Evolutionary conservation across 2,888 invertebrate species (phyloP), one percentile per base, ranked within the genome.

Genomic region (Spilarctia lutea): DNA sequence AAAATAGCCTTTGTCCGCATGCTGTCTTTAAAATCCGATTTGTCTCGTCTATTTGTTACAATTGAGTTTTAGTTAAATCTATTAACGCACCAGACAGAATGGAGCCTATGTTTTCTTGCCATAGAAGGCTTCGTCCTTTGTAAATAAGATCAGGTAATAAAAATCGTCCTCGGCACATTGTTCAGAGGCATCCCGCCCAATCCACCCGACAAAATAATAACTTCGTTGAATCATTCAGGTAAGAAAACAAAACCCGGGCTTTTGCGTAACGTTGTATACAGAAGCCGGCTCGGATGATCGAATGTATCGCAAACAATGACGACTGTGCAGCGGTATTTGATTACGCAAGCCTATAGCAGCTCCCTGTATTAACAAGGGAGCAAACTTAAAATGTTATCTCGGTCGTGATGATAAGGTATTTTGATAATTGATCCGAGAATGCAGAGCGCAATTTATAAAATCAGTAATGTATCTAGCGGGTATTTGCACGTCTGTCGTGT

Each of bases 91-190:
- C 90, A 95, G 95, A 95, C 95, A 89, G 83, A 68, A 75, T 85
- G 95, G 95, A 91, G 94, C 94, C 94, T 84, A 83, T 81, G 84
- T 85, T 81, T 78, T 79, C 71, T 79, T 78, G 76, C 74, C 81
- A 83, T 87, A 87, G 85, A 88, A 63, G 65, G 66, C 24, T 63
- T 74, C 72, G 87, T 90, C 92, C 93, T 94, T 93, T 93, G 92
- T 94, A 94, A 94, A 95, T 90, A 94, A 79, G 77, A 84, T 89
- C 95, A 96, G 95, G 95, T 95, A 95, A n/a, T 88, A 94, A 92
- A 92, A 90, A 83, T 90, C 91, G 90, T 92, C 89, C 88, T 88
- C 84, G 78, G 75, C 78, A 87, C 87, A 91, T 94, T 92, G 91
- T 94, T 85, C 86, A 84, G 87, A 80, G 81, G 85, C 89, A 90